Evolutionary conservation across 2,888 invertebrate species (phyloP), one percentile per base, ranked within the genome.

Genomic region (Hipparchia semele): DNA sequence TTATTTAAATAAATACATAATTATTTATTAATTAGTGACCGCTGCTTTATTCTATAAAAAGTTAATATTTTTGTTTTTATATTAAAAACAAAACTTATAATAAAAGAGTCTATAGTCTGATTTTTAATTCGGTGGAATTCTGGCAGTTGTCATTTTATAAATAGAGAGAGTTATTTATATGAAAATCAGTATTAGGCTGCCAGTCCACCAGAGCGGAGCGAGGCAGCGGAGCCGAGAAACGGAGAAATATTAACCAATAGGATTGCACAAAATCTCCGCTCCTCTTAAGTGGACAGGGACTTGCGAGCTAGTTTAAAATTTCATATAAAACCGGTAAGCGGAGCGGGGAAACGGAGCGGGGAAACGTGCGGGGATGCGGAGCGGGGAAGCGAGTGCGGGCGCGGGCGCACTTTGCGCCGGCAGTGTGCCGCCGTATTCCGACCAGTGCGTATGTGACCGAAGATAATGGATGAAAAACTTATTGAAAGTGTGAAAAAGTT

Each of bases 191-290:
- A 46, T 46, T 5, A 46, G 46, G 46, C 46, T 46, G 46, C 46
- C 46, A 46, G 46, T 46, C 46, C 46, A 46, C 46, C 46, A 46
- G 46, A 46, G 46, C 46, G 46, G 46, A 46, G 46, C 46, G 46
- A 46, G 46, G 46, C 46, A 46, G 46, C 46, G 46, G 46, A 46
- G 46, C 46, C 46, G 60, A 68, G 68, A 64, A 68, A 68, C 65
- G 53, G 53, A 66, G 13, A 66, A 51, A 66, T 66, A 53, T 66
- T 66, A 66, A 66, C 65, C 65, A 65, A 65, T 65, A 65, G 33
- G 65, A 65, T 65, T 65, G 65, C 53, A 65, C 53, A 65, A 65
- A 65, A 66, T 66, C 10, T 66, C 65, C 65, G 65, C 53, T 53
- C 54, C 65, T 13, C 53, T 66, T 53, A 23, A 66, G 65, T 66